Conservation (phyloP, 2,888 invertebrate genomes). For the Eledone cirrhosa region DNA sequence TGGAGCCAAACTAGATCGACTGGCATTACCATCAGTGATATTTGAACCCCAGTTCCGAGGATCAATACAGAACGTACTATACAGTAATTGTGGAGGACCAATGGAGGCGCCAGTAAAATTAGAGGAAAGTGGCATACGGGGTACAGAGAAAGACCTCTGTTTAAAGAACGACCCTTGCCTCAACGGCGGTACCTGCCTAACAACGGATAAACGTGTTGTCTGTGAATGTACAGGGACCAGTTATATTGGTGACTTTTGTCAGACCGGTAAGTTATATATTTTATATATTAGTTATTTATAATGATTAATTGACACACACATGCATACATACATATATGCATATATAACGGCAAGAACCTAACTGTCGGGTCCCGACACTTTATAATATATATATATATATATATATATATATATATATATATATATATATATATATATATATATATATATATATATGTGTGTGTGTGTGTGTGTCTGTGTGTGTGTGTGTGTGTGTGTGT, state of each 20-base stretch:
- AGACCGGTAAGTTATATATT: slow-evolving; percentile 77
- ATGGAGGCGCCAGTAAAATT: slow-evolving; percentile 86
- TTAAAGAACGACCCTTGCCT: slow-evolving; percentile 79
- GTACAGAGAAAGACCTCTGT: slow-evolving; percentile 49
- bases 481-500: too few relatives aligned
- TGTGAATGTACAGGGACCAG: slow-evolving; percentile 95
- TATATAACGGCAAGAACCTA: too few relatives aligned
- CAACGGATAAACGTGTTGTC: slow-evolving; percentile 91
- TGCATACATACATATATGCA: too few relatives aligned
- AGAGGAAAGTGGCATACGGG: slow-evolving; percentile 71
- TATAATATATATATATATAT: too few relatives aligned
- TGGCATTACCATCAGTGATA: slow-evolving; percentile 89
- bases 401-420: too few relatives aligned
- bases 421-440: too few relatives aligned
- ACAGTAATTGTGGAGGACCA: slow-evolving; percentile 73
- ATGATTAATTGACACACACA: too few relatives aligned
- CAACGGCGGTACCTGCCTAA: slow-evolving; percentile 94
- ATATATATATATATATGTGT: too few relatives aligned
- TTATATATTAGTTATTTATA: too few relatives aligned
- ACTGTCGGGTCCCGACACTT: too few relatives aligned
- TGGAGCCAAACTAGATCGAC: slow-evolving; percentile 77
- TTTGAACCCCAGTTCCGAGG: slow-evolving; percentile 93
- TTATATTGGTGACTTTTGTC: slow-evolving; percentile 92
- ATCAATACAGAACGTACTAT: slow-evolving; percentile 87
- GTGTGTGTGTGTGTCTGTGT: too few relatives aligned